These are phyloP conservation scores for Nineta flava DNA, from an alignment of 2,888 invertebrate species.

Conservation along the genomic window DNA sequence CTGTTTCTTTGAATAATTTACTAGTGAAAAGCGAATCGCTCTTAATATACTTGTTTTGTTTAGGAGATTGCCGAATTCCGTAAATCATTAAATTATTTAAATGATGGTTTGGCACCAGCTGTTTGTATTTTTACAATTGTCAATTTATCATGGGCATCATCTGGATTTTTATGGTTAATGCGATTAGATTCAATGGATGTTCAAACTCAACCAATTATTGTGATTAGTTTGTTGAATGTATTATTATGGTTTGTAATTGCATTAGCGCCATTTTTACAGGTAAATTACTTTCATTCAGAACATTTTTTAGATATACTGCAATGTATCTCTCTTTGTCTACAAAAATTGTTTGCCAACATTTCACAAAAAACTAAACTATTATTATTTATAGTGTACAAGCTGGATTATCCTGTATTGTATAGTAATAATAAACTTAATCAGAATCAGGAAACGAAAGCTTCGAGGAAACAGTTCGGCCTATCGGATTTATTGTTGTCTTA, in stretches of 20 bases:
- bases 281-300: too few species aligned
- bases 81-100: constrained; percentile 59
- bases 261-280: constrained; percentile 54
- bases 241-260: constrained; percentile 48
- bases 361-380: too few species aligned
- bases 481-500: too few species aligned
- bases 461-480: too few species aligned
- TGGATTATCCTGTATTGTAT: too few species aligned
- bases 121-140: constrained; percentile 63
- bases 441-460: too few species aligned
- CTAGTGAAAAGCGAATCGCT: not conserved
- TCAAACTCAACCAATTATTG: constrained; percentile 38
- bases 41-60: not conserved
- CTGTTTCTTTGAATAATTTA: not conserved
- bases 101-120: constrained; percentile 57
- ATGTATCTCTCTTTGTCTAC: too few species aligned
- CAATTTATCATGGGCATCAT: constrained; percentile 54
- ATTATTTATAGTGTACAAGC: too few species aligned
- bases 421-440: too few species aligned
- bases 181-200: constrained; percentile 40
- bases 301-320: too few species aligned
- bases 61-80: constrained; percentile 68
- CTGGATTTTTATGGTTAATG: constrained; percentile 52
- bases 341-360: too few species aligned
- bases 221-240: constrained; percentile 42